phyloP scores from a whole-genome alignment of 2,888 invertebrate species.

The Synanthedon formicaeformis region DNA sequence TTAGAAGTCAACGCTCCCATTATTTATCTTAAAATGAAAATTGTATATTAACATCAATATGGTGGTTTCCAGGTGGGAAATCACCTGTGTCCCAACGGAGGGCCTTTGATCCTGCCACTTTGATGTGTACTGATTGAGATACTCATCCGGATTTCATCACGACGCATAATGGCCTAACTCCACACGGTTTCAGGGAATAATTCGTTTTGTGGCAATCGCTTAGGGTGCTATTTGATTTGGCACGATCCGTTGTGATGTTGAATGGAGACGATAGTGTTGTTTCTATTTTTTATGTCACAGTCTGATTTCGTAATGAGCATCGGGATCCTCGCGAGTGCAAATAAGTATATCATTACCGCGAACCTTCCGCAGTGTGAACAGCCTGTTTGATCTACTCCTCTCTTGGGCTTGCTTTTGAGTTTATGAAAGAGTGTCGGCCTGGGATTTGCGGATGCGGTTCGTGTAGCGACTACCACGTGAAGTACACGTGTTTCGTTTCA shows the following conservation, averaged over 20 bases:
- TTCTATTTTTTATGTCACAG: constrained; percentile 7
- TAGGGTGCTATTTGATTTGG: neutral
- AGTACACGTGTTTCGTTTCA: neutral
- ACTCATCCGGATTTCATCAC: constrained; percentile 3
- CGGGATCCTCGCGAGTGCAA: constrained; percentile 30
- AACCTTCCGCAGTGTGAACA: constrained; percentile 11
- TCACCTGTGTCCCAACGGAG: constrained; percentile 28
- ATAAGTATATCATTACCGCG: constrained; percentile 23
- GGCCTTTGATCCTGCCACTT: constrained; percentile 14
- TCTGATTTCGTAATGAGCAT: constrained; percentile 34
- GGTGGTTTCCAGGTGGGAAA: constrained; percentile 27
- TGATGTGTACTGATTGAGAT: constrained; percentile 25
- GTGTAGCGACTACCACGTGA: neutral
- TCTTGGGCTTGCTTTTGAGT: neutral
- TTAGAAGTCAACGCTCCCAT: constrained; percentile 2
- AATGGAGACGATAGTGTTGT: neutral
- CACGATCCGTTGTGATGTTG: neutral
- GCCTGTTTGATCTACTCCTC: constrained; percentile 15
- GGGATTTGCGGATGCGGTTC: neutral
- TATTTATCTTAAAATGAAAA: constrained; percentile 15
- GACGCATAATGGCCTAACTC: neutral
- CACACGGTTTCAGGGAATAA: neutral
- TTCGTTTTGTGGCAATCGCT: neutral
- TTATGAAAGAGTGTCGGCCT: neutral
- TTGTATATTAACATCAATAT: constrained; percentile 17